Base-by-base conservation (phyloP, 2,113 vertebrate genomes). In the Condylura cristata region DNA sequence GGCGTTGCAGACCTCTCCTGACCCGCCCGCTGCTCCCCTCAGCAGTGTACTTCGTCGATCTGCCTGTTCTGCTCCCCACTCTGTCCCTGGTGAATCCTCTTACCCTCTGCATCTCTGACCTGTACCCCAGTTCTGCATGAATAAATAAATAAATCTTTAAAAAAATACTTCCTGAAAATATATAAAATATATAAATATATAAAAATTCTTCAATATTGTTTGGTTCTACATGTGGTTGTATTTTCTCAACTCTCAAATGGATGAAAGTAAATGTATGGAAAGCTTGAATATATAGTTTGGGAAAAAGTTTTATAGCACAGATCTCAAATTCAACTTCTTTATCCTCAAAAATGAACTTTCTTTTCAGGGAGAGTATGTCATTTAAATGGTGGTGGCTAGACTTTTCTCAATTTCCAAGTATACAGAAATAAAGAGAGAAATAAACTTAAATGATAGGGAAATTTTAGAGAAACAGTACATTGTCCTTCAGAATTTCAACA, bases 201-300 rank as follows among this genome's bases (percentile, higher is more conserved):
- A 78, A 85, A 53, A 2, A 48, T 79, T 71, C 44, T 91, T 87
- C n/a, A 78, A 8, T 58, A 60, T 6, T 85, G 9, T 51, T 11
- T 39, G 34, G n/a, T 72, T 34, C 1, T 41, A 81, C 65, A 83
- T 66, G 18, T n/a, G 0, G 4, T 16, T 75, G 2, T 20, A 61
- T 91, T 95, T 84, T 78, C 12, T 61, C 53, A 92, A 88, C 70
- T 53, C 24, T 94, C 16, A 48, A 71, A 90, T 65, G 10, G 32
- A 65, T 41, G 11, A 30, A 30, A 86, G 82, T 85, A 2, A 83
- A 86, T 44, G 17, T 41, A 41, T 75, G 26, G 10, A 84, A 91
- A 93, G 12, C 13, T 48, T 3, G 3, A 74, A 0, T 87, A 1
- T 32, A 24, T 12, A 8, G 2, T 6, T 14, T 53, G 4, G 91